Evolutionary conservation across 2,113 vertebrate species (phyloP).

Genomic region (Rhinolophus sinicus): DNA sequence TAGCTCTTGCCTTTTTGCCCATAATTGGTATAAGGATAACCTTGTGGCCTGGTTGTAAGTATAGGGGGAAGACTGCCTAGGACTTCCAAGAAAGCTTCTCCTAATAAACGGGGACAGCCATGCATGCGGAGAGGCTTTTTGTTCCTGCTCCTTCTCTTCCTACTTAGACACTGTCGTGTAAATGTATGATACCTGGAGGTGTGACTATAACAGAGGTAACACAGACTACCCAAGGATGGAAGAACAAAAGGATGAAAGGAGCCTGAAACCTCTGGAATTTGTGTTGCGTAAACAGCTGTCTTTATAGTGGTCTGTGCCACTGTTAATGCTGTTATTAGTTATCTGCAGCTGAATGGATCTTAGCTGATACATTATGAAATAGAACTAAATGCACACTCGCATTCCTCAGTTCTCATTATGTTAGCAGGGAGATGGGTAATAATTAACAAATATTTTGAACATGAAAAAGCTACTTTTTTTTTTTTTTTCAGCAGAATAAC

Average conservation of each 20-base stretch:
- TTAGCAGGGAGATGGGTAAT: background rate
- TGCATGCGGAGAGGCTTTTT: too few relatives aligned
- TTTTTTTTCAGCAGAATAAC: background rate
- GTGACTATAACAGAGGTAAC: too few relatives aligned
- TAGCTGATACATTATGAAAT: background rate
- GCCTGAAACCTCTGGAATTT: background rate
- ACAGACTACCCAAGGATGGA: background rate
- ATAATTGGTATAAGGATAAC: background rate
- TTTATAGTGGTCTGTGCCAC: background rate
- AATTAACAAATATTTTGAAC: background rate
- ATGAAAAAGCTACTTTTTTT: background rate
- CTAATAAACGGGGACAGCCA: background rate
- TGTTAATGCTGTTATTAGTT: background rate
- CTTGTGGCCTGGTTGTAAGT: background rate
- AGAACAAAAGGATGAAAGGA: background rate
- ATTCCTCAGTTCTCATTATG: background rate
- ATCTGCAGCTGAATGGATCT: background rate
- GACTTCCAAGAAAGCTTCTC: background rate
- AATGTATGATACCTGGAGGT: background rate
- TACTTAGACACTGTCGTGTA: background rate
- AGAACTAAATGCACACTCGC: background rate
- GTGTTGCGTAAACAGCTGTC: background rate
- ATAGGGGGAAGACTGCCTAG: background rate
- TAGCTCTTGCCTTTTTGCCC: background rate
- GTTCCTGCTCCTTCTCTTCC: background rate